A percentile compares a stretch with the other conserved stretches of the same genome.
Conservation (phyloP, 2,113 vertebrate genomes). For the Phoxinus phoxinus region DNA sequence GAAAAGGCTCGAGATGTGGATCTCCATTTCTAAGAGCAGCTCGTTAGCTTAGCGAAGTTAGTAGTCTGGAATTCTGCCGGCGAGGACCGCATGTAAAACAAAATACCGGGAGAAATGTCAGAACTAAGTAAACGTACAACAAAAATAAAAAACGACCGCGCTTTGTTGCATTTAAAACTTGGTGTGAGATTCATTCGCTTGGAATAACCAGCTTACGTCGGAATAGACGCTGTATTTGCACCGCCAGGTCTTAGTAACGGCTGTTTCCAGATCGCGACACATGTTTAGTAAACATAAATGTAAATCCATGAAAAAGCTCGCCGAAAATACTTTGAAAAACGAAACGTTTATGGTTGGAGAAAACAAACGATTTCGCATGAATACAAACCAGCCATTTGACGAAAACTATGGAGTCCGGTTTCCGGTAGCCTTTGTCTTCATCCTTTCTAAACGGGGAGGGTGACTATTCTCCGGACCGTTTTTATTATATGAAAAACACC, state of each 20-base stretch:
- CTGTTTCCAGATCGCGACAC: not conserved
- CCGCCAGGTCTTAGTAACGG: slow-evolving; percentile 36
- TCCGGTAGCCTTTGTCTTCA: slow-evolving; percentile 54
- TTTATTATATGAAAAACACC: not conserved
- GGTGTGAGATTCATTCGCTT: not conserved
- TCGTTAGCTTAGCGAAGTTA: slow-evolving; percentile 38
- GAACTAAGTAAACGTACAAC: not conserved
- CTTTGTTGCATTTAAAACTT: slow-evolving; percentile 16
- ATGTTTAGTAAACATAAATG: slow-evolving; percentile 12
- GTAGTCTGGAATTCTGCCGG: not conserved
- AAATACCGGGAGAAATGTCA: not conserved
- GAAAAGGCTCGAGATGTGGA: slow-evolving; percentile 95
- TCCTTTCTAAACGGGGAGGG: slow-evolving; percentile 40
- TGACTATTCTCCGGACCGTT: too few relatives aligned
- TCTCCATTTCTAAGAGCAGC: slow-evolving; percentile 80
- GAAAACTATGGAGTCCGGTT: slow-evolving; percentile 35
- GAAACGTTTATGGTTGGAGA: not conserved
- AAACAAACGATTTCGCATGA: slow-evolving; percentile 42
- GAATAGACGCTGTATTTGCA: slow-evolving; percentile 21
- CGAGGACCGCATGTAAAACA: slow-evolving; percentile 5
- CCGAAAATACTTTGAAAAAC: not conserved
- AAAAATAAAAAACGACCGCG: not conserved
- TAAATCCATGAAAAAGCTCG: not conserved
- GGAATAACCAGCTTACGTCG: slow-evolving; percentile 15
- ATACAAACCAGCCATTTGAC: slow-evolving; percentile 46